These are phyloP conservation scores for Uromys caudimaculatus DNA, from an alignment of 2,797 vertebrate genomes.

Conservation along the genomic window DNA sequence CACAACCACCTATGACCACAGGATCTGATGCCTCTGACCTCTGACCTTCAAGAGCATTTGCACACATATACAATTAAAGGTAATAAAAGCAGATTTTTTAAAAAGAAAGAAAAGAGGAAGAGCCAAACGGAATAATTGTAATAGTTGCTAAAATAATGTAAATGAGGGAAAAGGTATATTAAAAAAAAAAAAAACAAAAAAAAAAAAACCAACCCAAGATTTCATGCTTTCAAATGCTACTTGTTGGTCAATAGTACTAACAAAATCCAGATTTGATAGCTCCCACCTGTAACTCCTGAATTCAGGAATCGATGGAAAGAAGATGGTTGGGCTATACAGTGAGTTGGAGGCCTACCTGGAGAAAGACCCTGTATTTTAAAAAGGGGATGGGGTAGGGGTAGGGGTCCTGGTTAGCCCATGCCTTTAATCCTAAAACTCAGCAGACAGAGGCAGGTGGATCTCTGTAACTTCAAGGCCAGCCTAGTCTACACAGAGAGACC, in stretches of 20 bases:
- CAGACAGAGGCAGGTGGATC: background rate
- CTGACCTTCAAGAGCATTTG: background rate
- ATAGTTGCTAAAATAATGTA: conserved; percentile 25
- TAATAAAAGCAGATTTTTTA: background rate
- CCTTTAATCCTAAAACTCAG: background rate
- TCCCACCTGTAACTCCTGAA: background rate
- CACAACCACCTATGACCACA: background rate
- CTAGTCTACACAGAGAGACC: background rate
- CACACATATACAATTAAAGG: background rate
- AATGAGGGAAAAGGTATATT: background rate
- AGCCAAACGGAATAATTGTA: conserved; percentile 44
- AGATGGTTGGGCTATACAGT: background rate
- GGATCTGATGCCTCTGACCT: background rate
- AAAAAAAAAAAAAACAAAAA: background rate
- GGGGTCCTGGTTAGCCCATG: background rate
- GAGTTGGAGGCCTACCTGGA: background rate
- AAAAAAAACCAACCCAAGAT: conserved; percentile 11
- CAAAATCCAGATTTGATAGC: background rate
- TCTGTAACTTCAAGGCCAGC: background rate
- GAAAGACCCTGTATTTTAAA: background rate
- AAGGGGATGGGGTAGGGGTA: too few relatives aligned
- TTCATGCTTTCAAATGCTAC: background rate
- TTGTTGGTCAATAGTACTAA: background rate
- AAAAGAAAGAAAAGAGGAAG: conserved; percentile 6
- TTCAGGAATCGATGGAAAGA: background rate